phyloP scores from a whole-genome alignment of 2,113 vertebrate species.

The Oryzias curvinotus region DNA sequence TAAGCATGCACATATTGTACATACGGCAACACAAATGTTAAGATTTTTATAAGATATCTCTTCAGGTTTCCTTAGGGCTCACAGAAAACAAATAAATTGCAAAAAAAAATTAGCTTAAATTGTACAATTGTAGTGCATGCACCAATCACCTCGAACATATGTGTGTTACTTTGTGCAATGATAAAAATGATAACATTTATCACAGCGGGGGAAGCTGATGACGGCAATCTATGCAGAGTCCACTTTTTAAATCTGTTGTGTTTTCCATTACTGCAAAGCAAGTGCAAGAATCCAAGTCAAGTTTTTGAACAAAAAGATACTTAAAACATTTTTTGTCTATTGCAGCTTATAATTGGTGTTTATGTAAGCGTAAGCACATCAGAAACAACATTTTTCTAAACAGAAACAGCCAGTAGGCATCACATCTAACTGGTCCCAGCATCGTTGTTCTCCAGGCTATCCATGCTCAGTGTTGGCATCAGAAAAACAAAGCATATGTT shows the following conservation, averaged over 20 bases:
- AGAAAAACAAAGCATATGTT: conserved; percentile 95
- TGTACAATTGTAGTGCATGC: conserved; percentile 4
- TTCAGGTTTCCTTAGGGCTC: conserved; percentile 85
- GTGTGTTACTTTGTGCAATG: conserved; percentile 13
- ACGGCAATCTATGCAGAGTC: conserved; percentile 41
- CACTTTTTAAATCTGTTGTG: conserved; percentile 5
- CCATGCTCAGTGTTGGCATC: conserved; percentile 83
- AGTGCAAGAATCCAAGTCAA: background rate
- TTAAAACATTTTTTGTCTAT: background rate
- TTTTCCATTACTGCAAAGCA: background rate
- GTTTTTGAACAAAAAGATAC: too few relatives aligned
- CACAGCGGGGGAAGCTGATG: conserved; percentile 54
- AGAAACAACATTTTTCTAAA: conserved; percentile 58
- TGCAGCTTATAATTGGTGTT: conserved; percentile 54
- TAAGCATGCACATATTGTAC: too few relatives aligned
- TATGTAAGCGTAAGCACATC: conserved; percentile 67
- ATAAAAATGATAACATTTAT: conserved; percentile 57
- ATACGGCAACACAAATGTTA: background rate
- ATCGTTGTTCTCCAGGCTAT: conserved; percentile 84
- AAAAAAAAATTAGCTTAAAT: conserved; percentile 77
- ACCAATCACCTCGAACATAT: background rate
- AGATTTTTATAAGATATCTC: conserved; percentile 77
- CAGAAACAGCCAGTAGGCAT: conserved; percentile 71
- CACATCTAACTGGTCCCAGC: conserved; percentile 75
- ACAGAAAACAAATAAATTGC: conserved; percentile 79